These are phyloP conservation scores for Myanophis thanlyinensis DNA, from an alignment of 2,113 vertebrate species.

Conservation along the genomic window DNA sequence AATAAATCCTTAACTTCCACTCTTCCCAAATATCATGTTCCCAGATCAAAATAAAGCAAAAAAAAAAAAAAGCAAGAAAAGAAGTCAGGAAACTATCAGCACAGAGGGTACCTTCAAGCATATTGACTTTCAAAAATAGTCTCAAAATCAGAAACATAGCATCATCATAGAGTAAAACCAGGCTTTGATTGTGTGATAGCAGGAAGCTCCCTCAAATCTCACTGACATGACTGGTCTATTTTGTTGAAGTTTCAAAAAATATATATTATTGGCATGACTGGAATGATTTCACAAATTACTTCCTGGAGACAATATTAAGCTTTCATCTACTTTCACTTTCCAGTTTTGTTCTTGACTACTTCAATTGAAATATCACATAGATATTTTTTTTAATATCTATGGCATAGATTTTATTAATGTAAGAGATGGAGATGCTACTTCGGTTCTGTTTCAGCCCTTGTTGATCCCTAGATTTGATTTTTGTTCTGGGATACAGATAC, in stretches of 20 bases:
- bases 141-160: not conserved
- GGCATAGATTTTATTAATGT: not conserved
- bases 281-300: not conserved
- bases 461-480: not conserved
- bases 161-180: not conserved
- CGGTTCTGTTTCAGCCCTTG: not conserved
- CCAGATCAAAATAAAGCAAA: not conserved
- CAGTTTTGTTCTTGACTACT: not conserved
- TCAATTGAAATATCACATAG: not conserved
- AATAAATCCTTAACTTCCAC: not conserved
- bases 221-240: not conserved
- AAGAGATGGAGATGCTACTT: not conserved
- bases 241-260: not conserved
- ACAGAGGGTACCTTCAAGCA: not conserved
- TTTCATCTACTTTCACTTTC: not conserved
- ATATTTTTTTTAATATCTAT: too few species aligned
- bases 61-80: not conserved
- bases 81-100: not conserved
- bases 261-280: not conserved
- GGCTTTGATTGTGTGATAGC: not conserved
- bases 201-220: not conserved
- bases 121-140: not conserved
- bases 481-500: not conserved
- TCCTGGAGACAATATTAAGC: not conserved
- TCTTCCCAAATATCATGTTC: not conserved